Conservation (phyloP, 2,113 vertebrate species). For the Camelus dromedarius region DNA sequence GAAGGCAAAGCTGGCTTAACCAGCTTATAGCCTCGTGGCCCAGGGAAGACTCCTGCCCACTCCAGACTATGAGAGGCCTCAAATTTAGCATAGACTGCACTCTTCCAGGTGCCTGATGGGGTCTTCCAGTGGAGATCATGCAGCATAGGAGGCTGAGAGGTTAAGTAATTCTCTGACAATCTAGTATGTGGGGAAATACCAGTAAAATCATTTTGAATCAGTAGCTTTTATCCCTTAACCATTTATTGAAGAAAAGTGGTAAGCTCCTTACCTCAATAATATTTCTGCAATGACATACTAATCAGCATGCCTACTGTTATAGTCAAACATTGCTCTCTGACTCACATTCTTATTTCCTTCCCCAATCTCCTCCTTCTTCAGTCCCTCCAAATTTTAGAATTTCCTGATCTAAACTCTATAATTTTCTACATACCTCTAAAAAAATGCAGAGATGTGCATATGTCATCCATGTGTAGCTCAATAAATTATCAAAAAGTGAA, state of each 20-base stretch:
- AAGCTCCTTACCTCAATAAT: not conserved
- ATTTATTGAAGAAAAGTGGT: not conserved
- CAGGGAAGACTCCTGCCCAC: not conserved
- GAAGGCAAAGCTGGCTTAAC: not conserved
- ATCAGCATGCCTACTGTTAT: not conserved
- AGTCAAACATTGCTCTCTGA: not conserved
- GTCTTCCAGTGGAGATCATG: not conserved
- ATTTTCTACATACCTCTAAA: not conserved
- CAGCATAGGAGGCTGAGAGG: not conserved
- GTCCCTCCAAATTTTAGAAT: not conserved
- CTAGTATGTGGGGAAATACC: not conserved
- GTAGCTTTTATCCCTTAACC: not conserved
- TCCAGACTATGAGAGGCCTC: not conserved
- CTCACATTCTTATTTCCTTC: not conserved
- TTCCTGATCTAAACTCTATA: not conserved
- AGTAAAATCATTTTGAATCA: not conserved
- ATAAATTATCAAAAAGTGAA: not conserved
- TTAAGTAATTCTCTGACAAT: not conserved
- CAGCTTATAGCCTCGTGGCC: not conserved
- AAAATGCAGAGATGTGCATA: not conserved
- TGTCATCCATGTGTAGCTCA: not conserved
- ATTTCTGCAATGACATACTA: not conserved
- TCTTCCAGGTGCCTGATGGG: not conserved
- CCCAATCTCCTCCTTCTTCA: not conserved
- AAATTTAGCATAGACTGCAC: not conserved